Conservation (phyloP, 1,140 invertebrate species). For the Psix sp. region DNA sequence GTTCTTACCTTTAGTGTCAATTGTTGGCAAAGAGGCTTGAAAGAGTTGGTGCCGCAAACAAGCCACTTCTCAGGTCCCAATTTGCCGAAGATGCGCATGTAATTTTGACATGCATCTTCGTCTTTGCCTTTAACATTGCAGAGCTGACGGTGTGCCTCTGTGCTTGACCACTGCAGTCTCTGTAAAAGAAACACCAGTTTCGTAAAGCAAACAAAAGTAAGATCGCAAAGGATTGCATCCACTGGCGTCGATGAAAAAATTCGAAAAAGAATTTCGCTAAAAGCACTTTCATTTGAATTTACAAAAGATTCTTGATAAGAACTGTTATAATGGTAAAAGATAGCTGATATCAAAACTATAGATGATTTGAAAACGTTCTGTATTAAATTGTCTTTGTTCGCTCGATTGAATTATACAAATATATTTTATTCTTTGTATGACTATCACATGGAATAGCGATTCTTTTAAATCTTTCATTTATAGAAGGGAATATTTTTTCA, state of each 20-base stretch:
- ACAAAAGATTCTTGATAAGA: constrained; percentile 56
- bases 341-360: constrained; percentile 35
- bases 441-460: too few relatives aligned
- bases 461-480: not conserved
- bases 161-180: constrained; percentile 91
- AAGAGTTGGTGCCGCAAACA: constrained; percentile 98
- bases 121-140: constrained; percentile 92
- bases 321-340: constrained; percentile 52
- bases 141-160: constrained; percentile 86
- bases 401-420: constrained; percentile 26
- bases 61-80: constrained; percentile 85
- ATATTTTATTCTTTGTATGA: constrained; percentile 11
- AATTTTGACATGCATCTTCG: constrained; percentile 95
- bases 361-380: constrained; percentile 20
- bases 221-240: constrained; percentile 54
- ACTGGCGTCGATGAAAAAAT: constrained; percentile 52
- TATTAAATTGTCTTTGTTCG: constrained; percentile 38
- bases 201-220: constrained; percentile 48
- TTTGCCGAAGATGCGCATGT: constrained; percentile 90
- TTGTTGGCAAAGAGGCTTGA: constrained; percentile 93
- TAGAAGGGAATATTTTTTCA: too few relatives aligned
- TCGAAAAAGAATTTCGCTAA: constrained; percentile 55
- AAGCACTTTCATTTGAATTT: constrained; percentile 50
- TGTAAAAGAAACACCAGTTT: constrained; percentile 72
- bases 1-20: constrained; percentile 80